These are phyloP conservation scores for Lasioglossum morio DNA, from an alignment of 2,888 invertebrate species.

Conservation along the genomic window DNA sequence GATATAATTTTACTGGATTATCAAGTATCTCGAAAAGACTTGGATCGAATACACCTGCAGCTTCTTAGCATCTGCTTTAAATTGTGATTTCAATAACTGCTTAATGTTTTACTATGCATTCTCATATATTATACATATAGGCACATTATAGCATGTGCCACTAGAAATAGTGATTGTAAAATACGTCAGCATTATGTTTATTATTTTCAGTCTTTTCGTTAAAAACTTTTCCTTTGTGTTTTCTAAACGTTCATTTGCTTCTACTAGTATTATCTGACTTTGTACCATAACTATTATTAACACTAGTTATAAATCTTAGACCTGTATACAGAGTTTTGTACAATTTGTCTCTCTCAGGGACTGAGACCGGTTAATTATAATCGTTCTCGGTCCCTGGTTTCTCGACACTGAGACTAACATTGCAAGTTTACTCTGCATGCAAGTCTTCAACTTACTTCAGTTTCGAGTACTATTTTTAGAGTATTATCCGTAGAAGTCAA, in stretches of 20 bases:
- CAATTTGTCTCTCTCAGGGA: background rate
- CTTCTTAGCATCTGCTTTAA: conserved; percentile 52
- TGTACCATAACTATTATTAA: background rate
- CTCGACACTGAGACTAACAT: background rate
- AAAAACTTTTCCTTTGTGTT: conserved; percentile 26
- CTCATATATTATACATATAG: background rate
- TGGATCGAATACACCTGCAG: conserved; percentile 42
- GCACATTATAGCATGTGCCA: conserved; percentile 36
- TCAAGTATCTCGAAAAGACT: conserved; percentile 25
- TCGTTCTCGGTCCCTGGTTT: too few relatives aligned
- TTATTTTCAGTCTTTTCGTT: conserved; percentile 11
- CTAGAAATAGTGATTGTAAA: conserved; percentile 28
- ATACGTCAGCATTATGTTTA: conserved; percentile 20
- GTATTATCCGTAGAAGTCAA: conserved; percentile 35
- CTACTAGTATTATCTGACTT: conserved; percentile 21
- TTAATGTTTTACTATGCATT: conserved; percentile 44
- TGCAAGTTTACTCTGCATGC: conserved; percentile 15
- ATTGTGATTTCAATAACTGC: conserved; percentile 39
- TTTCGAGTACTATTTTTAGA: conserved; percentile 23
- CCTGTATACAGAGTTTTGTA: conserved; percentile 5
- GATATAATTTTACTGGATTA: conserved; percentile 33
- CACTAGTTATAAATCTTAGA: conserved; percentile 12
- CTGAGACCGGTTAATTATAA: background rate
- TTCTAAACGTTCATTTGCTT: conserved; percentile 24
- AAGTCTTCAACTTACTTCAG: conserved; percentile 19